phyloP scores from a whole-genome alignment of 1,140 invertebrate genomes.

The Medauroidea extradentata region DNA sequence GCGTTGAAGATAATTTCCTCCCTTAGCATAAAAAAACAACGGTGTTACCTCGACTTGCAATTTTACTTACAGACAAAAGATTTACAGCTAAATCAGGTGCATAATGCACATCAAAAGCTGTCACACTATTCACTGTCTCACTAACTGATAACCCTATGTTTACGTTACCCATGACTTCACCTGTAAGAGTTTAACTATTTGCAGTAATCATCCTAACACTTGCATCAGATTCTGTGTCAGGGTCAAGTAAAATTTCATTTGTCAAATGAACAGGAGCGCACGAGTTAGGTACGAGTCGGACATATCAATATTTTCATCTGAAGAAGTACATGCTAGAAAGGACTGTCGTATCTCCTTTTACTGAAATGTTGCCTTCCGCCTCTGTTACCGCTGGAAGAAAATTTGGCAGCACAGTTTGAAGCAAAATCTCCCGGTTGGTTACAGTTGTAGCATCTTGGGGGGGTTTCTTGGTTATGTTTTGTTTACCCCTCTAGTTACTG shows the following conservation, averaged over 20 bases:
- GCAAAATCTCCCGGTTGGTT: neutral
- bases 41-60: neutral
- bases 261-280: conserved; percentile 31
- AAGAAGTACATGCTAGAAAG: conserved; percentile 10
- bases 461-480: neutral
- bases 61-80: conserved; percentile 6
- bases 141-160: neutral
- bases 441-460: neutral
- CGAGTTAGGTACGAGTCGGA: conserved; percentile 27
- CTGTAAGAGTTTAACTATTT: neutral
- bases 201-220: neutral
- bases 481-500: neutral
- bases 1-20: conserved; percentile 15
- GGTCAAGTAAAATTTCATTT: conserved; percentile 20
- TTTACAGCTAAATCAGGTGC: conserved; percentile 4
- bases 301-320: conserved; percentile 21
- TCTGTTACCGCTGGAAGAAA: neutral
- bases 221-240: neutral
- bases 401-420: too few relatives aligned
- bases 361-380: too few relatives aligned
- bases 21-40: neutral
- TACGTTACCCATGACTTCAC: too few relatives aligned
- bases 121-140: neutral
- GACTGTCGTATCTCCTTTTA: conserved; percentile 2
- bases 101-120: conserved; percentile 3